A percentile compares a stretch with the other conserved stretches of the same genome.
Evolutionary conservation across 2,797 vertebrate species (phyloP).

Genomic region (Myiothlypis chrysogaster): DNA sequence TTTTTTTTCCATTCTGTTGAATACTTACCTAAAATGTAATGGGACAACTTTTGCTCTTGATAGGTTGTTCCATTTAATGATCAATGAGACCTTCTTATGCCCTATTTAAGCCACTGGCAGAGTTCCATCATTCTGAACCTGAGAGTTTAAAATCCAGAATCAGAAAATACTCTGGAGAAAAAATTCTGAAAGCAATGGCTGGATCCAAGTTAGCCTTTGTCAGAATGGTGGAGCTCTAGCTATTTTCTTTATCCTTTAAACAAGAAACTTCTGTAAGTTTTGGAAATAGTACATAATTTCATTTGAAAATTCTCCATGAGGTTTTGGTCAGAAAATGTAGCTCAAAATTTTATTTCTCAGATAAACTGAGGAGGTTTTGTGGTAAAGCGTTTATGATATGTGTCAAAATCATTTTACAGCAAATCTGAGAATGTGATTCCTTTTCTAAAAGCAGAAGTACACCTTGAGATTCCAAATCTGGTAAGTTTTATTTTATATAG

Average conservation of each 20-base stretch:
- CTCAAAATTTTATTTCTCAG: background rate
- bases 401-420: slow-evolving; percentile 54
- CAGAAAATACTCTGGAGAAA: background rate
- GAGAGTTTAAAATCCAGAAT: background rate
- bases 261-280: background rate
- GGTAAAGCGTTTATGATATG: background rate
- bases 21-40: background rate
- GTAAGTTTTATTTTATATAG: slow-evolving; percentile 63
- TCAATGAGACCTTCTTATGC: background rate
- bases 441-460: slow-evolving; percentile 79
- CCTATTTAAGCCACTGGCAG: background rate
- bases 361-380: background rate
- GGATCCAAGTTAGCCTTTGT: background rate
- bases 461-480: slow-evolving; percentile 77
- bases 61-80: background rate
- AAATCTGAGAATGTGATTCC: slow-evolving; percentile 54
- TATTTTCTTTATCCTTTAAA: background rate
- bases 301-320: background rate
- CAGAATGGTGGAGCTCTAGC: background rate
- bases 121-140: background rate
- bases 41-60: background rate
- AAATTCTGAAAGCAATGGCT: background rate
- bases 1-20: background rate
- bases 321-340: background rate
- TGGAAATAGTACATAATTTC: background rate